Percentiles rank a stretch among this genome's conserved stretches.
These are phyloP conservation scores for Cactoblastis cactorum DNA, from an alignment of 2,888 invertebrate species.

Conservation along the genomic window DNA sequence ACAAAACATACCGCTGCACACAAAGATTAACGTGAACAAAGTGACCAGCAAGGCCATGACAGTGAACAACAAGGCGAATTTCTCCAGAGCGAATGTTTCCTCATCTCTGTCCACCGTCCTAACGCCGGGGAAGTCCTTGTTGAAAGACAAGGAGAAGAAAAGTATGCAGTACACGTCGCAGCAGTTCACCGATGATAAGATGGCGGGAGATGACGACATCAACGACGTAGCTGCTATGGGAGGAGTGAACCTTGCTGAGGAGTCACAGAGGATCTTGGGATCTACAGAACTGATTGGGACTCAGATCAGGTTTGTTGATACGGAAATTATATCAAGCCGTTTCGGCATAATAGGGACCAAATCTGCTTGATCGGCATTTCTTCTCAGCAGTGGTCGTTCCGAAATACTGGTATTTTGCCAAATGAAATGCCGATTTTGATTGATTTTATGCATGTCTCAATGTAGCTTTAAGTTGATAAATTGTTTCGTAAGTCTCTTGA, in stretches of 20 bases:
- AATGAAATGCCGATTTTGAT: too few relatives aligned
- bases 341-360: too few relatives aligned
- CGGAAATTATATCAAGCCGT: too few relatives aligned
- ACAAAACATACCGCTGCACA: conserved; percentile 66
- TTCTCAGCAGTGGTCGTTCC: too few relatives aligned
- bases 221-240: conserved; percentile 99
- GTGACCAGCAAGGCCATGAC: conserved; percentile 72
- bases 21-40: conserved; percentile 61
- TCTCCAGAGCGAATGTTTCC: conserved; percentile 46
- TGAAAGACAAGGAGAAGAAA: conserved; percentile 89
- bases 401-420: too few relatives aligned
- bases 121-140: conserved; percentile 79
- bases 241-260: conserved; percentile 97
- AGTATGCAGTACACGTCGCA: conserved; percentile 46
- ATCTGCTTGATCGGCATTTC: too few relatives aligned
- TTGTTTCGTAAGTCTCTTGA: too few relatives aligned
- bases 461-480: too few relatives aligned
- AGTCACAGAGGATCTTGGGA: conserved; percentile 95
- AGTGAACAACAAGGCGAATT: conserved; percentile 51
- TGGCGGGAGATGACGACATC: conserved; percentile 94
- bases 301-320: conserved; percentile 82
- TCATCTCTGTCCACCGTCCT: conserved; percentile 54
- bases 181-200: conserved; percentile 70
- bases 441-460: too few relatives aligned
- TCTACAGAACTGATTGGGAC: conserved; percentile 94